Conservation (phyloP, 2,797 vertebrate genomes). For the Anabacerthia variegaticeps region DNA sequence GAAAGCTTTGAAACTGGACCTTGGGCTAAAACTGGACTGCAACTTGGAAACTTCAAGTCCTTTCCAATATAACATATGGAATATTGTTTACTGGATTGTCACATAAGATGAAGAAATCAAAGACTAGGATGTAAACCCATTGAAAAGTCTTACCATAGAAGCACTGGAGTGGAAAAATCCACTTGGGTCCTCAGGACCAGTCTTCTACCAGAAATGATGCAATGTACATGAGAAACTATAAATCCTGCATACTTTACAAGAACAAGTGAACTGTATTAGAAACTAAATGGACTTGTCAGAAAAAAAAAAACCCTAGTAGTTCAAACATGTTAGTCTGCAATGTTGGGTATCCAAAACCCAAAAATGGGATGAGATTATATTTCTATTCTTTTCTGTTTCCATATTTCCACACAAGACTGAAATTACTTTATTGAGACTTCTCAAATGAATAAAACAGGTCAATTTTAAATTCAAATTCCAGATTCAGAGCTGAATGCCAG, state of each 20-base stretch:
- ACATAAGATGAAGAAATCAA: background rate
- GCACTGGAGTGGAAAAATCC: background rate
- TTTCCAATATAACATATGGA: background rate
- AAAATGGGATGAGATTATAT: background rate
- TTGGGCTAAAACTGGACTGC: background rate
- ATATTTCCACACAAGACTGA: background rate
- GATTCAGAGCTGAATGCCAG: background rate
- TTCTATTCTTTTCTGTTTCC: background rate
- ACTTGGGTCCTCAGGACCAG: background rate
- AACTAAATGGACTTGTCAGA: background rate
- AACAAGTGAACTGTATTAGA: background rate
- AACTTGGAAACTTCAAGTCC: background rate
- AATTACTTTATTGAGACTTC: background rate
- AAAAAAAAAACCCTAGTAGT: background rate
- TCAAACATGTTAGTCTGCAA: background rate
- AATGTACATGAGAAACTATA: background rate
- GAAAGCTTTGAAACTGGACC: background rate
- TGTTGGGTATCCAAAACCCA: background rate
- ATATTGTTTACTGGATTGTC: background rate
- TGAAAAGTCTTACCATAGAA: background rate
- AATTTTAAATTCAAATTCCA: constrained; percentile 32
- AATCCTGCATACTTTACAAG: background rate
- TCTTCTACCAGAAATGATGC: background rate
- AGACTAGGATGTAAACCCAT: background rate
- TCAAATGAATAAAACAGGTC: background rate